Conservation (phyloP, 1,140 invertebrate genomes). For the fruit fly (Drosophila melanogaster) region Release_6_plus_ISO1_MT NT_033779.5:19992501-19993000, state of each 20-base stretch:
- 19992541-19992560: conserved; percentile 68
- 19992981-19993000: conserved; percentile 11
- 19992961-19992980: background rate
- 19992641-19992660: conserved; percentile 51
- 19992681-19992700: conserved; percentile 59
- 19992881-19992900: conserved; percentile 11
- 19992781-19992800: conserved; percentile 65
- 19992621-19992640: conserved; percentile 39
- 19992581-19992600: conserved; percentile 63
- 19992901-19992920: conserved; percentile 27
- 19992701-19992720: conserved; percentile 66
- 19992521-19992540: conserved; percentile 42
- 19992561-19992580: conserved; percentile 73
- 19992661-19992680: conserved; percentile 12
- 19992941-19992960: conserved; percentile 5
- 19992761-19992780: conserved; percentile 14
- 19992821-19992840: conserved; percentile 52
- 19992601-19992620: conserved; percentile 50
- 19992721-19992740: conserved; percentile 25
- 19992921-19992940: conserved; percentile 6
- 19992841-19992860: conserved; percentile 8
- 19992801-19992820: conserved; percentile 56
- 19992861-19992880: conserved; percentile 23
- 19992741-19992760: conserved; percentile 23
- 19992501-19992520: conserved; percentile 47